A percentile compares a stretch with the other conserved stretches of the same genome.
These are phyloP conservation scores for Graptemys geographica DNA, from an alignment of 2,797 vertebrate species.

Conservation along the genomic window DNA sequence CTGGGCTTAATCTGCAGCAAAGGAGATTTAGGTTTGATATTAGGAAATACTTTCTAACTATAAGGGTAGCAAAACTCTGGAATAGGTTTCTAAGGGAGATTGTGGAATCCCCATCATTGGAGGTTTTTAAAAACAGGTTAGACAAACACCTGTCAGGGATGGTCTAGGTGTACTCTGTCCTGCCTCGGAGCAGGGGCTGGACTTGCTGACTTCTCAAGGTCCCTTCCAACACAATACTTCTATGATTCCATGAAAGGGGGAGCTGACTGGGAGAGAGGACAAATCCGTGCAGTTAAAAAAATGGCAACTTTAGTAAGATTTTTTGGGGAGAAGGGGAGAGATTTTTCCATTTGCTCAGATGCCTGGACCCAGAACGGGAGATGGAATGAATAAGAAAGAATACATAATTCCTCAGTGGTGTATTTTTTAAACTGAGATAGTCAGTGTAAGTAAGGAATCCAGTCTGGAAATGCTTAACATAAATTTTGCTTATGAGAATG, in stretches of 20 bases:
- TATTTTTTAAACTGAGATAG: constrained; percentile 4
- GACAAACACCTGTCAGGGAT: too few species aligned
- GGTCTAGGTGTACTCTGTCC: too few species aligned
- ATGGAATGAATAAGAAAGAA: background rate
- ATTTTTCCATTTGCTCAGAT: background rate
- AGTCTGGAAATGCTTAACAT: background rate
- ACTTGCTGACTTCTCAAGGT: background rate
- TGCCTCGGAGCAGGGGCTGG: too few species aligned
- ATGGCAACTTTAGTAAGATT: constrained; percentile 20
- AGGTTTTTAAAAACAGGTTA: too few species aligned
- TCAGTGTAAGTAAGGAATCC: background rate
- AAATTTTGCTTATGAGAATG: background rate
- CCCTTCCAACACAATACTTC: background rate
- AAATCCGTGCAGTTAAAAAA: constrained; percentile 31
- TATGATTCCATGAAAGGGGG: too few species aligned
- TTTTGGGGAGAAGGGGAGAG: background rate
- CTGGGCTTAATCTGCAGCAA: too few species aligned
- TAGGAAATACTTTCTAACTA: background rate
- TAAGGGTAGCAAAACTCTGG: too few species aligned
- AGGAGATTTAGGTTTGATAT: too few species aligned
- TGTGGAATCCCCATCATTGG: too few species aligned
- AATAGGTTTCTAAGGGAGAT: too few species aligned
- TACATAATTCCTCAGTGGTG: background rate
- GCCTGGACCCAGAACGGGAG: background rate
- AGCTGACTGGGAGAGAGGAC: background rate